Conservation (phyloP, 1,140 invertebrate genomes). For the Prorops nasuta region DNA sequence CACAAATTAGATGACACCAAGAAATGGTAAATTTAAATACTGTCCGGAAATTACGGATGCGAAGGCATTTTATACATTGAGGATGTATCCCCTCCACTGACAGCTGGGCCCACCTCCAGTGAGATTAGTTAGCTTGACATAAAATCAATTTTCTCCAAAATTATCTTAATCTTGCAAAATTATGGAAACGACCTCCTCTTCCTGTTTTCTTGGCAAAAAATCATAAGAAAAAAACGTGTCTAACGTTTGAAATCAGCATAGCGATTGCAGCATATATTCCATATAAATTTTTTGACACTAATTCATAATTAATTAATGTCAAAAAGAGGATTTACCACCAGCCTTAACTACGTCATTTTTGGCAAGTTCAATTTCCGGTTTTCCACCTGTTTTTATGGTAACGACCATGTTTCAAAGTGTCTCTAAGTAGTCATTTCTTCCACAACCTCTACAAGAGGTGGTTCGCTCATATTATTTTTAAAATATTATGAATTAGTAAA, state of each 20-base stretch:
- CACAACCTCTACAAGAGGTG: not conserved
- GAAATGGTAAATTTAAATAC: slow-evolving; percentile 1
- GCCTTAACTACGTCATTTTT: slow-evolving; percentile 9
- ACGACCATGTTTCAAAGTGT: slow-evolving; percentile 1
- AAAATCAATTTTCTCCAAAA: not conserved
- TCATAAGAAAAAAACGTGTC: too few species aligned
- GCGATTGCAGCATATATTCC: too few species aligned
- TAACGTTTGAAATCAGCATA: too few species aligned
- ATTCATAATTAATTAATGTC: too few species aligned
- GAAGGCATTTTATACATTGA: slow-evolving; percentile 5
- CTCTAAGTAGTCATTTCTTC: slow-evolving; percentile 4
- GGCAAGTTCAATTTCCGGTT: slow-evolving; percentile 14
- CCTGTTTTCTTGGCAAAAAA: too few species aligned
- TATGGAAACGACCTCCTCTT: too few species aligned
- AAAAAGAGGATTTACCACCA: not conserved
- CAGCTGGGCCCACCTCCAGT: slow-evolving; percentile 1
- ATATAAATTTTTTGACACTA: too few species aligned
- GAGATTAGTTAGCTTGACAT: not conserved
- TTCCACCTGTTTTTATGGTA: slow-evolving; percentile 13
- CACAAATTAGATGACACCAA: too few species aligned
- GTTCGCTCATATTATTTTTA: too few species aligned
- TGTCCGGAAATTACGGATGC: not conserved
- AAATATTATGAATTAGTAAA: too few species aligned
- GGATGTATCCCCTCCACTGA: slow-evolving; percentile 5
- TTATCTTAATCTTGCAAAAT: too few species aligned